Evolutionary conservation across 2,888 invertebrate genomes (phyloP), one percentile per base, ranked within the genome.

Genomic region (Venusia cambrica): DNA sequence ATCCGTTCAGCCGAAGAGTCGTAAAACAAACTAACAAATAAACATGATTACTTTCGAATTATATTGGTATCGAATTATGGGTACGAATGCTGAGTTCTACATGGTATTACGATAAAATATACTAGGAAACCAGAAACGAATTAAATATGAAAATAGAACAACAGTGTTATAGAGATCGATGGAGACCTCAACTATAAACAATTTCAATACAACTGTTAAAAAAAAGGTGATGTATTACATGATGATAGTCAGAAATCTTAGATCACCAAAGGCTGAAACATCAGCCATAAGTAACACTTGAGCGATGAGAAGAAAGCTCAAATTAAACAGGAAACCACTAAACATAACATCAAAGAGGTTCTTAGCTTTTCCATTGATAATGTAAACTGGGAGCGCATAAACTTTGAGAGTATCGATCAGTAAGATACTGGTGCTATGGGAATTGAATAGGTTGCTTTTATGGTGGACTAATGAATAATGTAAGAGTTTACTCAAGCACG

Each of bases 241-340:
- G n/a, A n/a, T n/a, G n/a, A n/a, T n/a, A n/a, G n/a, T n/a, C n/a
- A n/a, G n/a, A 15, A 11, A 36, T 1, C 7, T 7, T 12, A 32
- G 33, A 27, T 6, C 30, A 36, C 34, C 16, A 36, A 16, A 38
- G 20, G 34, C 25, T 19, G 4, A 27, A 28, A 18, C 18, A 40
- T 48, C 27, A 31, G 38, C 15, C 16, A 32, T 34, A 37, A 29
- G 36, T 22, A 37, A 34, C 31, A 48, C 34, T 34, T 35, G 14
- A 44, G 21, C 29, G 45, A 53, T 45, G 51, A 44, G 46, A 47
- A 51, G 47, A 45, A 45, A 43, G 39, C 31, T 31, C 9, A 38
- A 50, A 44, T 38, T 45, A 53, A 57, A 54, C 54, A 56, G 57
- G 57, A 59, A 58, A 54, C 54, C 50, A 46, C 50, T 45, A 48